Evolutionary conservation across 2,113 vertebrate genomes (phyloP).

Genomic region (Eptesicus fuscus): DNA sequence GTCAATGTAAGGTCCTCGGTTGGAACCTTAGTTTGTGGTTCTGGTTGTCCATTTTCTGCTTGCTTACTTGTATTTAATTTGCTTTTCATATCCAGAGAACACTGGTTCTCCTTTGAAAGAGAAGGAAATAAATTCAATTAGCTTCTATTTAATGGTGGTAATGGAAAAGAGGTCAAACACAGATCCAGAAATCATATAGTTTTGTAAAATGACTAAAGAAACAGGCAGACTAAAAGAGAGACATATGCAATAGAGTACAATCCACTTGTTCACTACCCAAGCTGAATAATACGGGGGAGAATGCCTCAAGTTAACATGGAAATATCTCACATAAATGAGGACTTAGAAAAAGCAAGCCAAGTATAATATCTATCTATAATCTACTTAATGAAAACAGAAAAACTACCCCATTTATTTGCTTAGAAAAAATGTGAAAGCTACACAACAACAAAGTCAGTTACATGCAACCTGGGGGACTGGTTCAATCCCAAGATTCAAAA

Average conservation of each 20-base stretch:
- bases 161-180: not conserved
- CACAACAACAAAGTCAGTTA: not conserved
- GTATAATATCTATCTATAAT: not conserved
- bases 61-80: conserved; percentile 88
- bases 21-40: conserved; percentile 87
- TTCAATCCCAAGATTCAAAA: conserved; percentile 20
- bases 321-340: conserved; percentile 25
- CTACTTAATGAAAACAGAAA: not conserved
- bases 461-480: conserved; percentile 15
- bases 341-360: not conserved
- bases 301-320: not conserved
- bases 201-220: conserved; percentile 10
- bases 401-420: not conserved
- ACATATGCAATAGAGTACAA: not conserved
- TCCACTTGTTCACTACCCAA: not conserved
- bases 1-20: conserved; percentile 91
- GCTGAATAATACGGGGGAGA: not conserved
- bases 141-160: not conserved
- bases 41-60: conserved; percentile 94
- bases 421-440: not conserved
- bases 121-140: conserved; percentile 36
- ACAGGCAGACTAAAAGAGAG: not conserved
- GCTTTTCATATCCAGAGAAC: conserved; percentile 91
- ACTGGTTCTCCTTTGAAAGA: conserved; percentile 91
- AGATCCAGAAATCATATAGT: not conserved